phyloP scores from a whole-genome alignment of 2,113 vertebrate genomes.

The Spilogale gracilis region DNA sequence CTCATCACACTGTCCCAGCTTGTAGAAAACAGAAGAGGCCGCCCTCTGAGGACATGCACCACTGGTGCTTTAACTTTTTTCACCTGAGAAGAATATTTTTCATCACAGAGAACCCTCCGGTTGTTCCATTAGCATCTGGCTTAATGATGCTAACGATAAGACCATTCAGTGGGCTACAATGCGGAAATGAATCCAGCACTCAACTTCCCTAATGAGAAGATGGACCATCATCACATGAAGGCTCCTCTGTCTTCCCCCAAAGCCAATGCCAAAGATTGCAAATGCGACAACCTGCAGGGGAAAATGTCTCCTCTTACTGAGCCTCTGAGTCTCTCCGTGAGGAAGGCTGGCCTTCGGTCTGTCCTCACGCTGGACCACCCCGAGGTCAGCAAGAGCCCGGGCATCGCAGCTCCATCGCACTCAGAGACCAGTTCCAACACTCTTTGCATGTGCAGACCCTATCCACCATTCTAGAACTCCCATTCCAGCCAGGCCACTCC shows the following conservation, averaged over 20 bases:
- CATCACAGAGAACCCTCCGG: neutral
- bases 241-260: neutral
- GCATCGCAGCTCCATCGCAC: rapidly evolving
- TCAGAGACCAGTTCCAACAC: rapidly evolving
- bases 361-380: neutral
- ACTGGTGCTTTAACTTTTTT: neutral
- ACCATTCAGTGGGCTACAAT: rapidly evolving
- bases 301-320: neutral
- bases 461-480: neutral
- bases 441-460: rapidly evolving
- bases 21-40: no score
- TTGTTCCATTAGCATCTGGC: rapidly evolving
- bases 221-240: rapidly evolving
- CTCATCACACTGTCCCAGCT: no score
- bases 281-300: neutral
- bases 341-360: rapidly evolving
- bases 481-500: rapidly evolving
- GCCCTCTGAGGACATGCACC: neutral
- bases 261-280: neutral
- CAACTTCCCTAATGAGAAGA: neutral
- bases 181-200: neutral
- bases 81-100: neutral
- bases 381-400: neutral
- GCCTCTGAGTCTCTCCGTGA: rapidly evolving
- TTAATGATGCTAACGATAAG: rapidly evolving